phyloP scores from a whole-genome alignment of 2,113 vertebrate species.

The Chinchilla lanigera region DNA sequence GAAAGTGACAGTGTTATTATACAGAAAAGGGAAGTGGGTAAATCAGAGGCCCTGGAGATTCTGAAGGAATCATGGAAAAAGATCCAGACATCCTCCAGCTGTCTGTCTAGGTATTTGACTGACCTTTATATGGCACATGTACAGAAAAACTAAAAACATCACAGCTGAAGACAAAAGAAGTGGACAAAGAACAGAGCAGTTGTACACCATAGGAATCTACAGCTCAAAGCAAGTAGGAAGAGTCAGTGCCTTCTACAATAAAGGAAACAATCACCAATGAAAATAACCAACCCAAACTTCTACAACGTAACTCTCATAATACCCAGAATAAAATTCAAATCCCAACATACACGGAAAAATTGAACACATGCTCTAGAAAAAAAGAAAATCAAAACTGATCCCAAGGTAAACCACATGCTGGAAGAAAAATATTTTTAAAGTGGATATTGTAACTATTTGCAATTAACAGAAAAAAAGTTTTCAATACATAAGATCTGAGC shows the following conservation, averaged over 20 bases:
- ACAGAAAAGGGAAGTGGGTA: not conserved
- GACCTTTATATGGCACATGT: not conserved
- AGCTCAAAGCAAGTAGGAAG: not conserved
- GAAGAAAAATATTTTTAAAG: not conserved
- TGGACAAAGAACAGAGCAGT: not conserved
- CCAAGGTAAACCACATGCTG: not conserved
- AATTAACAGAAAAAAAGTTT: not conserved
- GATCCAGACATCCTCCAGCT: not conserved
- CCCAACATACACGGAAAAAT: not conserved
- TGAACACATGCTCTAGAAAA: not conserved
- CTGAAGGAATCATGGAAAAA: not conserved
- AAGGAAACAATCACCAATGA: not conserved
- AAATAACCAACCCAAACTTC: not conserved
- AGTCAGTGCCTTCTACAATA: not conserved
- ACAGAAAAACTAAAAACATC: not conserved
- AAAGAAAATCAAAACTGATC: not conserved
- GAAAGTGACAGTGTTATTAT: not conserved
- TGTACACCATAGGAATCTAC: not conserved
- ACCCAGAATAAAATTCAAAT: not conserved
- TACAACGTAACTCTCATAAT: not conserved
- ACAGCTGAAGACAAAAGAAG: conserved; percentile 13
- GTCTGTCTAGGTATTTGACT: not conserved
- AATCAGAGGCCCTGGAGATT: not conserved
- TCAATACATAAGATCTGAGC: not conserved
- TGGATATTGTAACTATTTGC: not conserved